Conservation (phyloP, 1,140 invertebrate genomes). For the Pectinophora gossypiella region DNA sequence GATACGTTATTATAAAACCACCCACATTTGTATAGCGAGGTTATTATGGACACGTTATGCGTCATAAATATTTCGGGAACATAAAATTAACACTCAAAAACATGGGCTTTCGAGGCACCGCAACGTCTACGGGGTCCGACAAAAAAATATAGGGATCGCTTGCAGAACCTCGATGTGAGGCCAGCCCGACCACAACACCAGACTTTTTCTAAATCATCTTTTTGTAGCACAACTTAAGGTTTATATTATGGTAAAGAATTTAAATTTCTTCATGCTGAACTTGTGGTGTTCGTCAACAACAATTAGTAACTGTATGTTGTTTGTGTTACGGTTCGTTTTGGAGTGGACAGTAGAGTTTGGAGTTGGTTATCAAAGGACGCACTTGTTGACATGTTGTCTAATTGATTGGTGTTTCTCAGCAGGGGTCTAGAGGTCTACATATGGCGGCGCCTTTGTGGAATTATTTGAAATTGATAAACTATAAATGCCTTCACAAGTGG, state of each 20-base stretch:
- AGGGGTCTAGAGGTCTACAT: constrained; percentile 59
- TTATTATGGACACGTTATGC: constrained; percentile 70
- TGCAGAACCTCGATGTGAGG: constrained; percentile 45
- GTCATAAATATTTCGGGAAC: constrained; percentile 74
- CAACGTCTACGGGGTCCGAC: constrained; percentile 59
- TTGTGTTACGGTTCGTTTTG: constrained; percentile 57
- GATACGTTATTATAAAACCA: constrained; percentile 65
- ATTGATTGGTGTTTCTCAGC: constrained; percentile 70
- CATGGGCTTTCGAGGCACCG: constrained; percentile 68
- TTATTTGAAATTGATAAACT: constrained; percentile 72
- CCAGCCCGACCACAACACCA: constrained; percentile 30
- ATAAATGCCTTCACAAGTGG: constrained; percentile 65
- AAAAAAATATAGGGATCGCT: constrained; percentile 64
- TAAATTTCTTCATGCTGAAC: constrained; percentile 9
- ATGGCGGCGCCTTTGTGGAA: constrained; percentile 66
- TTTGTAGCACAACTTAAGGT: constrained; percentile 18
- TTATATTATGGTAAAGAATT: constrained; percentile 14
- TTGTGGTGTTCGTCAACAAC: constrained; percentile 19
- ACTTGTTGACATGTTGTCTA: constrained; percentile 75
- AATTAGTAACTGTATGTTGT: constrained; percentile 43
- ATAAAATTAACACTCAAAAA: constrained; percentile 75
- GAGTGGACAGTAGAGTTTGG: constrained; percentile 20
- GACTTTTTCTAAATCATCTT: constrained; percentile 18
- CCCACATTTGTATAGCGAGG: constrained; percentile 69
- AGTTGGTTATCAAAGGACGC: constrained; percentile 61